Conservation (phyloP, 2,888 invertebrate species). For the Xestia sexstrigata region DNA sequence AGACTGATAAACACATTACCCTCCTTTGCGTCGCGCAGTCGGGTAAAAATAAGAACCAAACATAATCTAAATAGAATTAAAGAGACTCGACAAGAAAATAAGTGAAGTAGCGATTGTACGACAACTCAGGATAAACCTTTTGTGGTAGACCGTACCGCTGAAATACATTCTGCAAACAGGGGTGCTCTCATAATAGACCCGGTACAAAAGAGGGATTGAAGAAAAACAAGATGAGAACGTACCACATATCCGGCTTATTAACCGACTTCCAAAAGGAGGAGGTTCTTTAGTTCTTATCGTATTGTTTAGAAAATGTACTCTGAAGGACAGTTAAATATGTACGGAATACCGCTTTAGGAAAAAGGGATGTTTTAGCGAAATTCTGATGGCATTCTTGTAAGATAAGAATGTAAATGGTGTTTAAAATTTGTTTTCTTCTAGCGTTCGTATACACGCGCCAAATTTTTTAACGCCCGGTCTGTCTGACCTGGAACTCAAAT, state of each 20-base stretch:
- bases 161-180: constrained; percentile 77
- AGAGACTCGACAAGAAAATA: constrained; percentile 48
- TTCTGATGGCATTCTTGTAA: not conserved
- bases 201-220: constrained; percentile 73
- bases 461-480: not conserved
- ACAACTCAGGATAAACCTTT: constrained; percentile 70
- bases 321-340: constrained; percentile 38
- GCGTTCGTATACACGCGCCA: not conserved
- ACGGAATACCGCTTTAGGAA: constrained; percentile 3
- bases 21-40: too few species aligned
- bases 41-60: constrained; percentile 13
- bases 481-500: not conserved
- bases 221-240: constrained; percentile 72
- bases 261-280: too few species aligned
- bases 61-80: constrained; percentile 47
- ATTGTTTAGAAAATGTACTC: constrained; percentile 52
- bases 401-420: not conserved
- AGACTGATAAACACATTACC: too few species aligned
- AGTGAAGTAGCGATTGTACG: constrained; percentile 51
- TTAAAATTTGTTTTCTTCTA: not conserved
- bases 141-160: constrained; percentile 71
- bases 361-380: not conserved
- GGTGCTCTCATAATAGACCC: constrained; percentile 75
- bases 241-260: constrained; percentile 60
- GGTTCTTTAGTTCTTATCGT: constrained; percentile 50